Conservation (phyloP, 2,888 invertebrate species). For the Rotaria macrura region DNA sequence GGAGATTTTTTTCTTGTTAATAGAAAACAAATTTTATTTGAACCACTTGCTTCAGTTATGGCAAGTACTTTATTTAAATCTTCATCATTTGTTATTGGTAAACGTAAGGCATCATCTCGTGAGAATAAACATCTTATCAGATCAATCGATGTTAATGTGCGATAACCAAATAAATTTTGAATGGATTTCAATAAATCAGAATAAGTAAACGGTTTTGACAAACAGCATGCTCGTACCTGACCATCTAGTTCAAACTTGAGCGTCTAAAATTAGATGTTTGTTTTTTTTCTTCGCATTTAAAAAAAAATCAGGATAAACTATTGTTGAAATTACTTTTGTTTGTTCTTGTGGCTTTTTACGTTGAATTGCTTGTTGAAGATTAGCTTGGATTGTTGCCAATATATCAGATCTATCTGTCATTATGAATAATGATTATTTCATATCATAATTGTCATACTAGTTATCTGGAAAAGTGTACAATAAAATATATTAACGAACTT, state of each 20-base stretch:
- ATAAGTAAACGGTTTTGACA: background rate
- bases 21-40: background rate
- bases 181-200: background rate
- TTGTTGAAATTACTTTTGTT: background rate
- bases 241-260: background rate
- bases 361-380: background rate
- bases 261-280: background rate
- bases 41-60: background rate
- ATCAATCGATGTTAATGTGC: background rate
- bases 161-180: background rate
- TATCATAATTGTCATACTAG: background rate
- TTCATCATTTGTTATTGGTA: background rate
- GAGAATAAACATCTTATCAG: background rate
- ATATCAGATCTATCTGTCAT: background rate
- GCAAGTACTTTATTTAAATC: constrained; percentile 2
- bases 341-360: background rate
- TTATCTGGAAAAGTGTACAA: background rate
- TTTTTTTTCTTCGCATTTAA: too few relatives aligned
- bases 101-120: background rate
- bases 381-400: background rate
- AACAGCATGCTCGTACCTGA: background rate
- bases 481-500: too few relatives aligned
- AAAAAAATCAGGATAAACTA: background rate
- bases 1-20: background rate
- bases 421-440: background rate